These are phyloP conservation scores for Rhadinocentrus ornatus DNA, from an alignment of 2,797 vertebrate species.

Conservation along the genomic window DNA sequence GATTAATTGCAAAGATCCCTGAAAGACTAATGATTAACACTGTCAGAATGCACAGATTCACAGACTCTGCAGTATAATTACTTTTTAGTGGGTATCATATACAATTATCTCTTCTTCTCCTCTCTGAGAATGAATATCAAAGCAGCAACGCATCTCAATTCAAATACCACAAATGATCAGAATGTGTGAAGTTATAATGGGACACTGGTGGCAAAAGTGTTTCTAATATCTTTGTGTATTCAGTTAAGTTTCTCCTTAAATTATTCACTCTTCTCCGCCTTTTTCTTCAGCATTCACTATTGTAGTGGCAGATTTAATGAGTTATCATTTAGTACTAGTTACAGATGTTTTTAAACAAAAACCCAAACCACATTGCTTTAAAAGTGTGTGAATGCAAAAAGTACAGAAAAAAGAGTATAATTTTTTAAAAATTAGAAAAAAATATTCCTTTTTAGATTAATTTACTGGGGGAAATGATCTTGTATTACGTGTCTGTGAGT, in stretches of 20 bases:
- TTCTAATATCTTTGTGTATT: conserved; percentile 34
- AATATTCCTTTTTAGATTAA: background rate
- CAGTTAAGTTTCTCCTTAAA: conserved; percentile 21
- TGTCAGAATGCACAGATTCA: conserved; percentile 70
- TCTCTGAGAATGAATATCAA: conserved; percentile 62
- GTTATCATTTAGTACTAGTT: conserved; percentile 1
- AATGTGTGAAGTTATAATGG: conserved; percentile 48
- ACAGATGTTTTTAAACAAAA: background rate
- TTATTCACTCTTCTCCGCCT: conserved; percentile 22
- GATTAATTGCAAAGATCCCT: conserved; percentile 78
- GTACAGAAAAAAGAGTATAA: background rate
- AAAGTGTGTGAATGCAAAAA: background rate
- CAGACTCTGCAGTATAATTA: conserved; percentile 41
- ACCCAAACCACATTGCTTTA: background rate
- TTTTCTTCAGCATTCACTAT: background rate
- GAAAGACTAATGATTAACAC: conserved; percentile 75
- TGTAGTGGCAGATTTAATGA: conserved; percentile 31
- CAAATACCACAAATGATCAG: conserved; percentile 57
- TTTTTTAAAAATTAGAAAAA: background rate
- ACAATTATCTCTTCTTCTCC: conserved; percentile 66
- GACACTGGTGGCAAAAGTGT: conserved; percentile 28
- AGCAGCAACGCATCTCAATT: conserved; percentile 49
- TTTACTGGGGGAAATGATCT: background rate
- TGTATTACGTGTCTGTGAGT: background rate
- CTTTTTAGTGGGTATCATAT: conserved; percentile 65